Evolutionary conservation across 2,113 vertebrate genomes (phyloP).

Genomic region (Pagrus major): DNA sequence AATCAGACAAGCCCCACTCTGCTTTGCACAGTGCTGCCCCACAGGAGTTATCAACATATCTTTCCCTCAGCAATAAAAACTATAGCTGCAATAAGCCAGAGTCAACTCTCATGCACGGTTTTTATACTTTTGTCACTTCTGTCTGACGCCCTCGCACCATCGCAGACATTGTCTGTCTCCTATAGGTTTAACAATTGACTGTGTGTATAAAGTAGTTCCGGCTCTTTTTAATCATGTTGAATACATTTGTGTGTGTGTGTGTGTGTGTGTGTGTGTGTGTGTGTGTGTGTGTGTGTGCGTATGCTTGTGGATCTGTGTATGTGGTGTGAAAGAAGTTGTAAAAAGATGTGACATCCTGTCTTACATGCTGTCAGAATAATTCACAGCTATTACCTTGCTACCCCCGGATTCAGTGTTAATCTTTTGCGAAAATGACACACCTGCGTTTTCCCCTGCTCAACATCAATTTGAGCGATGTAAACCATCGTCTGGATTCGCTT

Average conservation of each 20-base stretch:
- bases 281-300: not conserved
- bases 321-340: conserved; percentile 1
- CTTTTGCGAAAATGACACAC: conserved; percentile 12
- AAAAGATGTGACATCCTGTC: conserved; percentile 22
- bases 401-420: conserved; percentile 18
- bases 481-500: not conserved
- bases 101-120: conserved; percentile 14
- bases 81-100: conserved; percentile 28
- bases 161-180: conserved; percentile 29
- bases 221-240: not conserved
- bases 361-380: conserved; percentile 48
- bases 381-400: conserved; percentile 18
- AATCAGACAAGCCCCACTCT: conserved; percentile 58
- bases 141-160: conserved; percentile 20
- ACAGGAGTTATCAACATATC: conserved; percentile 49
- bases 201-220: not conserved
- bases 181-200: not conserved
- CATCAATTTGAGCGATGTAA: conserved; percentile 16
- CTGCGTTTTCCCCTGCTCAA: conserved; percentile 5
- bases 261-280: conserved; percentile 8
- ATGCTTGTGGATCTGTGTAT: conserved; percentile 15
- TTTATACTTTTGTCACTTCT: conserved; percentile 1
- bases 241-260: conserved; percentile 10
- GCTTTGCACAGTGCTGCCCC: conserved; percentile 29
- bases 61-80: conserved; percentile 38